Evolutionary conservation across 2,888 invertebrate species (phyloP), one percentile per base, ranked within the genome.

Genomic region (Caenorhabditis sp.): DNA sequence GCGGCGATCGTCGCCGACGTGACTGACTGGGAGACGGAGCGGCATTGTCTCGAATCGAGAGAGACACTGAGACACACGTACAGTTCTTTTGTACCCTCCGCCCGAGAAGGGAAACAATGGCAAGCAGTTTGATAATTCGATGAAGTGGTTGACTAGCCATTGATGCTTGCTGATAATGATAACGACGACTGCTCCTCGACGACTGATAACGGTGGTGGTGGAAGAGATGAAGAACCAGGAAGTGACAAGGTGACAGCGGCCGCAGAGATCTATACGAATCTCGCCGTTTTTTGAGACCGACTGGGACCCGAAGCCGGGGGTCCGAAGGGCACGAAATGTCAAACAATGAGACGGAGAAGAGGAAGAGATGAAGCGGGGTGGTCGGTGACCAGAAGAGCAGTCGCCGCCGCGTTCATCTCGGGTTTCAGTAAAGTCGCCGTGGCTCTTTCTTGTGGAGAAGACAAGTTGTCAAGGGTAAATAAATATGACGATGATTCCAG

Each of bases 71-170:
- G 53, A n/a, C n/a, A n/a, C n/a, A n/a, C n/a, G n/a, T n/a, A 62
- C 62, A 71, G 64, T 62, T 71, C 70, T 71, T 71, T 71, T 71
- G 71, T 71, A 62, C 56, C 61, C 61, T 15, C 9, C n/a, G n/a
- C n/a, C n/a, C n/a, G n/a, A n/a, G 11, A 24, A 37, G 18, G 18
- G 53, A 71, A 62, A 71, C 71, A 71, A 71, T 62, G 71, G 64
- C 68, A n/a, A n/a, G 65, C 37, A 22, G 65, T 70, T 71, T 64
- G 72, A 72, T 72, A 72, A 72, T 72, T 72, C 72, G 37, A 72
- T 72, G 72, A 72, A 72, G 37, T 61, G 44, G 40, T 62, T 61
- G 69, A 40, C 40, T 69, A 37, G 56, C 56, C 47, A 44, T 32
- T 32, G 32, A 6, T n/a, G n/a, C n/a, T n/a, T n/a, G 37, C 53